Percentiles rank a stretch among this genome's conserved stretches.
These are phyloP conservation scores for Hemiprocne comata DNA, from an alignment of 2,113 vertebrate genomes.

Conservation along the genomic window DNA sequence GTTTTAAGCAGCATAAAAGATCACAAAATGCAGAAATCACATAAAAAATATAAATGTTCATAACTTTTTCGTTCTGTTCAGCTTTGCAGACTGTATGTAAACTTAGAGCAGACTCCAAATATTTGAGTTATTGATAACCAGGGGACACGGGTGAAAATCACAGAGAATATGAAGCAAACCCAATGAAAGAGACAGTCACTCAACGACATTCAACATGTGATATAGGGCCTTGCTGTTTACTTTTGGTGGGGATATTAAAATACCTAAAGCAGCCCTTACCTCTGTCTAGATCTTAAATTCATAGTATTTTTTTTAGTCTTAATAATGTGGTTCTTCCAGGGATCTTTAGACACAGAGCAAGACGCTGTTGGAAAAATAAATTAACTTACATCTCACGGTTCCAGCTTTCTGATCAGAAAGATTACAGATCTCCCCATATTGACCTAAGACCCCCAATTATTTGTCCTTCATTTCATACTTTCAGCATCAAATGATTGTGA, in stretches of 20 bases:
- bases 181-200: background rate
- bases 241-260: background rate
- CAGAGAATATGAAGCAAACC: background rate
- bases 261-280: background rate
- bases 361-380: background rate
- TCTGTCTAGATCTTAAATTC: background rate
- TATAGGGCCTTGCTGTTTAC: background rate
- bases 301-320: background rate
- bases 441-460: background rate
- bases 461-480: background rate
- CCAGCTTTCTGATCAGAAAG: background rate
- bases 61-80: background rate
- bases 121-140: background rate
- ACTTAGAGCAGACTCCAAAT: background rate
- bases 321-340: background rate
- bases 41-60: background rate
- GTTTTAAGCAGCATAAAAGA: background rate
- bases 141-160: background rate
- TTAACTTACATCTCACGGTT: fast-evolving
- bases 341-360: background rate
- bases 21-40: background rate
- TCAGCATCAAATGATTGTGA: background rate
- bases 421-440: background rate
- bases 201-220: background rate
- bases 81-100: background rate